A percentile compares a stretch with the other conserved stretches of the same genome.
Evolutionary conservation across 2,888 invertebrate species (phyloP).

Genomic region (Calameuta pallipes): DNA sequence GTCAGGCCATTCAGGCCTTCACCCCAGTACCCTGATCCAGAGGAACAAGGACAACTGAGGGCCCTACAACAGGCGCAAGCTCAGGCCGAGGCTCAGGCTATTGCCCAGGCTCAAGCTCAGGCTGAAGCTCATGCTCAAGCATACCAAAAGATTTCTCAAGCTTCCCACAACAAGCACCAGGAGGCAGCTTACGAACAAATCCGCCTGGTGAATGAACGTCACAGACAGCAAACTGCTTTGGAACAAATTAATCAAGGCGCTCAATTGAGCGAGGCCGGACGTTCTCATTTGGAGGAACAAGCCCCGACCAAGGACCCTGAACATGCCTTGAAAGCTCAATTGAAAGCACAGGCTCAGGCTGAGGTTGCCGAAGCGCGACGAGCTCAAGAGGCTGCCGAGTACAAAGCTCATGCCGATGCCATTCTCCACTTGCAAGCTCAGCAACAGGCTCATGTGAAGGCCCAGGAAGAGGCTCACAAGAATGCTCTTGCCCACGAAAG

Average conservation of each 20-base stretch:
- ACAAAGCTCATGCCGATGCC: constrained; percentile 61
- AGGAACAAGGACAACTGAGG: constrained; percentile 32
- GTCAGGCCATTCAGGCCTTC: constrained; percentile 43
- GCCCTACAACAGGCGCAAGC: constrained; percentile 29
- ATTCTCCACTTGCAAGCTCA: constrained; percentile 59
- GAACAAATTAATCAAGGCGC: constrained; percentile 60
- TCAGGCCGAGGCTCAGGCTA: constrained; percentile 40
- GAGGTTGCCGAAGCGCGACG: constrained; percentile 57
- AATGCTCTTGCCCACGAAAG: constrained; percentile 59
- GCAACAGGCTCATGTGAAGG: constrained; percentile 57
- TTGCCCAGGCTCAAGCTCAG: constrained; percentile 55
- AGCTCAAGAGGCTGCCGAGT: constrained; percentile 57
- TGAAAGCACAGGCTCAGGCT: constrained; percentile 56
- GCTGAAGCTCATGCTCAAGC: constrained; percentile 59
- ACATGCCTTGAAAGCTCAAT: constrained; percentile 51
- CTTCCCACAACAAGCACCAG: constrained; percentile 55
- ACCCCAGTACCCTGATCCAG: constrained; percentile 39
- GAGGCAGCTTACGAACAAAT: constrained; percentile 58
- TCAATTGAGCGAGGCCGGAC: constrained; percentile 60
- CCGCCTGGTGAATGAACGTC: constrained; percentile 51
- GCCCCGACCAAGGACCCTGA: constrained; percentile 53
- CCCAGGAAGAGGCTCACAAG: constrained; percentile 58
- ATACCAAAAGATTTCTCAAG: constrained; percentile 58
- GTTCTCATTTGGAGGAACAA: constrained; percentile 51
- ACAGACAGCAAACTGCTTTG: constrained; percentile 51